phyloP scores from a whole-genome alignment of 2,888 invertebrate species.

The Odontomyia ornata region DNA sequence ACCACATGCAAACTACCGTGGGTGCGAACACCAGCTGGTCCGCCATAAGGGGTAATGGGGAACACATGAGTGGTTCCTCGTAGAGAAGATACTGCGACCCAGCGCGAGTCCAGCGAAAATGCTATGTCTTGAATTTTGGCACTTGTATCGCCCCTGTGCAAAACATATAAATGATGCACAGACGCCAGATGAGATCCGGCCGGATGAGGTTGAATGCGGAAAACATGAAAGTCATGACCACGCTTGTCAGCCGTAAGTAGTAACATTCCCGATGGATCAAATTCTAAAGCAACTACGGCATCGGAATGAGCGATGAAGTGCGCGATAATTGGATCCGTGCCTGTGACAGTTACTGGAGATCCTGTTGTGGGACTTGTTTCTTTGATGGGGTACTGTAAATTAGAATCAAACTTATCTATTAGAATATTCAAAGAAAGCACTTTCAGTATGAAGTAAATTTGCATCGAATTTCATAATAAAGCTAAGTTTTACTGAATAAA shows the following conservation, averaged over 20 bases:
- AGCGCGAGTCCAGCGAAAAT: slow-evolving; percentile 92
- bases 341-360: slow-evolving; percentile 59
- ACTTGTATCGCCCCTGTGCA: slow-evolving; percentile 95
- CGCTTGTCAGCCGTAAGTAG: slow-evolving; percentile 90
- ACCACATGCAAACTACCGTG: slow-evolving; percentile 95
- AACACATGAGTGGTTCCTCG: slow-evolving; percentile 98
- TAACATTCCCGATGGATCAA: slow-evolving; percentile 90
- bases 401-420: not conserved
- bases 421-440: not conserved
- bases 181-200: slow-evolving; percentile 86
- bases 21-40: slow-evolving; percentile 88
- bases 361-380: slow-evolving; percentile 62
- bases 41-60: slow-evolving; percentile 96
- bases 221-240: slow-evolving; percentile 96
- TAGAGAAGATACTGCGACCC: slow-evolving; percentile 95
- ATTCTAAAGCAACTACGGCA: slow-evolving; percentile 87
- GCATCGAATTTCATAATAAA: too few species aligned
- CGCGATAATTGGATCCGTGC: slow-evolving; percentile 80
- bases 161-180: slow-evolving; percentile 92
- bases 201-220: slow-evolving; percentile 92
- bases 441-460: too few species aligned
- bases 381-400: slow-evolving; percentile 58
- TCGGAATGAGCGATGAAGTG: slow-evolving; percentile 90
- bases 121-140: slow-evolving; percentile 94
- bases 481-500: too few species aligned